These are phyloP conservation scores for Esox niger DNA, from an alignment of 2,113 vertebrate genomes.

Conservation along the genomic window DNA sequence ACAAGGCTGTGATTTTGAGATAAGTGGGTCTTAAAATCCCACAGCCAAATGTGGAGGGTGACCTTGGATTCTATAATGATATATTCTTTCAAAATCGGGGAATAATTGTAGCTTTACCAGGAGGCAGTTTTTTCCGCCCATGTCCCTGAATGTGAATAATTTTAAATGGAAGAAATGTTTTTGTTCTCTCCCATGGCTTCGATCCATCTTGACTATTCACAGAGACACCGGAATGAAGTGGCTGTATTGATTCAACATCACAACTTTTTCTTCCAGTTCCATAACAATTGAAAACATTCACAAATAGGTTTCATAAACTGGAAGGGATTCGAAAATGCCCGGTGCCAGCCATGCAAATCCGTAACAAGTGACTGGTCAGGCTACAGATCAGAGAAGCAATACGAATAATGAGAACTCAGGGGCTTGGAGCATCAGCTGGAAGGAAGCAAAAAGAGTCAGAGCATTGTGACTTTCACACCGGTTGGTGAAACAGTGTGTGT, in stretches of 20 bases:
- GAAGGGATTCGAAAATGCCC: conserved; percentile 60
- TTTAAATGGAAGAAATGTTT: conserved; percentile 54
- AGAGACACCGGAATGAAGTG: background rate
- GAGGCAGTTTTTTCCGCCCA: background rate
- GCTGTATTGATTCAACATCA: background rate
- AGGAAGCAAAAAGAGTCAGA: conserved; percentile 16
- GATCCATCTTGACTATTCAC: background rate
- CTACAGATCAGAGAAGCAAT: conserved; percentile 52
- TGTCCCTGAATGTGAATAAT: conserved; percentile 55
- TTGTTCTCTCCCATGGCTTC: conserved; percentile 46
- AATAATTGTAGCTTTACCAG: conserved; percentile 41
- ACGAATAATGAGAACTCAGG: conserved; percentile 69
- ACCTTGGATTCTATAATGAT: conserved; percentile 45
- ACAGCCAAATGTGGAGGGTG: conserved; percentile 15
- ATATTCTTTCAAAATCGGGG: conserved; percentile 42
- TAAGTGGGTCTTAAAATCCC: conserved; percentile 53
- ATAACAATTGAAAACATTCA: background rate
- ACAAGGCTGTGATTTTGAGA: conserved; percentile 24
- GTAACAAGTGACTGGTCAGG: conserved; percentile 35
- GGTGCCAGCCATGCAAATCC: conserved; percentile 56
- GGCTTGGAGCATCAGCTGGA: conserved; percentile 35
- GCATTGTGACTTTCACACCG: conserved; percentile 32
- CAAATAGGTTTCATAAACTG: background rate
- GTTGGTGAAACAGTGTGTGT: background rate
- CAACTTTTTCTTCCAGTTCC: background rate